Percentiles rank a stretch among this genome's conserved stretches.
These are phyloP conservation scores for Drosophila pullipes DNA, from an alignment of 2,888 invertebrate genomes.

Conservation along the genomic window DNA sequence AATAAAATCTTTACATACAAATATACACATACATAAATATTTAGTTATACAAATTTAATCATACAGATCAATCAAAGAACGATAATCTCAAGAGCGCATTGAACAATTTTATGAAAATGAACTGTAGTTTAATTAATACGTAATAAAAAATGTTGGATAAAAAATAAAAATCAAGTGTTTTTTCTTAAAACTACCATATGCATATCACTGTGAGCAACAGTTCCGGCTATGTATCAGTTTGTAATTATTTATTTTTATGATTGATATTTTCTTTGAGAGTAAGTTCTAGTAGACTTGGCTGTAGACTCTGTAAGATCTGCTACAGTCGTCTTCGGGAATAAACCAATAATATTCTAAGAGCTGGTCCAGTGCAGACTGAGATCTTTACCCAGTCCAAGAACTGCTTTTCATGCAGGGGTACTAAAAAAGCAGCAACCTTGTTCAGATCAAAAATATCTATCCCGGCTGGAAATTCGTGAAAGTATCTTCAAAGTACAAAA, in stretches of 20 bases:
- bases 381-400: no score
- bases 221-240: no score
- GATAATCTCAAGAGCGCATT: slow-evolving; percentile 69
- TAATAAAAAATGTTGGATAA: slow-evolving; percentile 76
- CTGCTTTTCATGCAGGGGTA: no score
- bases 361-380: no score
- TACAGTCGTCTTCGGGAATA: background rate
- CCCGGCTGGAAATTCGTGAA: background rate
- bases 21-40: slow-evolving; percentile 57
- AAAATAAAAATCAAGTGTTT: slow-evolving; percentile 38
- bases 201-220: no score
- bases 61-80: slow-evolving; percentile 38
- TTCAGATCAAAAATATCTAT: background rate
- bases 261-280: background rate
- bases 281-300: background rate
- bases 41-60: slow-evolving; percentile 63
- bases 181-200: background rate
- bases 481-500: background rate
- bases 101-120: slow-evolving; percentile 72
- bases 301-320: background rate
- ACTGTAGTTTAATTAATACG: slow-evolving; percentile 67
- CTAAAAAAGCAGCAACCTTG: background rate
- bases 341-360: no score
- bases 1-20: slow-evolving; percentile 61
- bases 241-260: no score